Base-by-base conservation (phyloP, 2,888 invertebrate genomes). In the Thyatira batis region DNA sequence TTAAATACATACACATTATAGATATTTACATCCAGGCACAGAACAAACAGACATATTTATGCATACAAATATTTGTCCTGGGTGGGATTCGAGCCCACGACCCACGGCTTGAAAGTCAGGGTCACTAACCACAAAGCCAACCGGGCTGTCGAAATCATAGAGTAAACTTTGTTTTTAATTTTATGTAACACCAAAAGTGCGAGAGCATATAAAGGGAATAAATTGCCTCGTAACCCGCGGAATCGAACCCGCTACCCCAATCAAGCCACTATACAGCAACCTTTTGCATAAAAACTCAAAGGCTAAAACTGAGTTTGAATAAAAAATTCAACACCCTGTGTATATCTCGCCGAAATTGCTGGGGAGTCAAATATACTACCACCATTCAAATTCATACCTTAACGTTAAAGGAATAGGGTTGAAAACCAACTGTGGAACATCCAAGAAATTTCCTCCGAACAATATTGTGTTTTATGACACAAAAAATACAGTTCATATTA, bases 291-390 rank as follows among this genome's bases (percentile, higher is more conserved):
- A 61, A 60, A 57, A 53, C 62, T 58, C 58, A 44, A 62, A 61
- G 58, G 52, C 53, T 44, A 53, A 61, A 68, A 61, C 61, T 60
- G 50, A 45, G 23, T 39, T 39, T 13, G 28, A 51, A 76, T 76
- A 69, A 74, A 74, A 73, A 69, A 76, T 68, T 69, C 76, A 73
- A 39, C 13, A 13, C 67, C 62, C 1, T 44, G 65, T 69, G 67
- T 73, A 68, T 60, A 61, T 55, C 52, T 23, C 49, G 45, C 58
- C 54, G 51, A 57, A 60, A 52, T 51, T 54, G 45, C 51, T 20
- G 21, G 11, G 27, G 49, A 54, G 39, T 39, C 13, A 39, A 39
- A 39, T 39, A 8, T 39, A 39, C 39, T 39, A 17, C 17, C 30
- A 33, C n/a, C 54, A 60, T 28, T 45, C 50, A 52, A 69, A 54